Percentiles rank a stretch among this genome's conserved stretches.
Conservation (phyloP, 2,888 invertebrate species). For the Chrysomela aeneicollis region DNA sequence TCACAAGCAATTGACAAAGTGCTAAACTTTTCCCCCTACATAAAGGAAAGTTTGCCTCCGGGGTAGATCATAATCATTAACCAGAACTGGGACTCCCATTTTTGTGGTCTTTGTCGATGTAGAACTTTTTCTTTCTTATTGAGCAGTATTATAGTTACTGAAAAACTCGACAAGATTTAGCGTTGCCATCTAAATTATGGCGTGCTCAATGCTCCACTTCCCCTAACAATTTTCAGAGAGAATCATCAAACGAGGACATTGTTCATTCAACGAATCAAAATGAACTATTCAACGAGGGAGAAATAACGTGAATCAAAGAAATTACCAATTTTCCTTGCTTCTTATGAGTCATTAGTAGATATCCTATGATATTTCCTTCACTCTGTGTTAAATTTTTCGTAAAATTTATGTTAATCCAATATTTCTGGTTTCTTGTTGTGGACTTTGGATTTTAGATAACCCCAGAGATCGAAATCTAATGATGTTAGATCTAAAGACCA, state of each 20-base stretch:
- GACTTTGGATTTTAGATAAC: too few species aligned
- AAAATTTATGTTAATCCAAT: too few species aligned
- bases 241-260: background rate
- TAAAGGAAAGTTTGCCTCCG: background rate
- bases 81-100: background rate
- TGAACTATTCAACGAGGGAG: too few species aligned
- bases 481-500: too few species aligned
- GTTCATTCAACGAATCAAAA: too few species aligned
- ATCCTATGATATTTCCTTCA: too few species aligned
- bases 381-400: too few species aligned
- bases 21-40: background rate
- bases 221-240: background rate
- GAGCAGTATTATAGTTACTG: background rate
- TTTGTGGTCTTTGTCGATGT: constrained; percentile 3
- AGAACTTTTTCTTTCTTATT: background rate
- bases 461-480: too few species aligned
- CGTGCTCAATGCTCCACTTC: background rate
- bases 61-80: constrained; percentile 3
- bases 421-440: too few species aligned
- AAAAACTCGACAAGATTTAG: background rate
- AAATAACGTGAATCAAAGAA: too few species aligned
- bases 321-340: too few species aligned
- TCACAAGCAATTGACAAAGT: background rate
- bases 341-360: too few species aligned
- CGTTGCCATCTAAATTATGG: background rate